These are phyloP conservation scores for Mormyrus hasselquistii DNA, from an alignment of 2,797 vertebrate genomes.

Conservation along the genomic window DNA sequence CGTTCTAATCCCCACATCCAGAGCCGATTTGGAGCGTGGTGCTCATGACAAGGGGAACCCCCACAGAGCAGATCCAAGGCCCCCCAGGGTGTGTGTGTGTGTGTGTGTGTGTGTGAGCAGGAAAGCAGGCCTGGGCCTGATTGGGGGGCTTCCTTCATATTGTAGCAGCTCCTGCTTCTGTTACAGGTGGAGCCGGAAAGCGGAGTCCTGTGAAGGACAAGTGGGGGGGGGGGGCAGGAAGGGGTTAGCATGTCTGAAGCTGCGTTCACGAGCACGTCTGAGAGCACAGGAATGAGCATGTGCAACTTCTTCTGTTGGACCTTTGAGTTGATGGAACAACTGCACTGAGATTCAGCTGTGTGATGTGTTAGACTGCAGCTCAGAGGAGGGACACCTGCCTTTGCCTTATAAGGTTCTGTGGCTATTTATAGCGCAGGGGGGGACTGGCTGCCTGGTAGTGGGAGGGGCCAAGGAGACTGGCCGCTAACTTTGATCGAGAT, in stretches of 20 bases:
- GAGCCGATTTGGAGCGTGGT: neutral
- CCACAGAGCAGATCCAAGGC: neutral
- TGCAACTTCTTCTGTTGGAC: neutral
- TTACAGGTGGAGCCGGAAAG: neutral
- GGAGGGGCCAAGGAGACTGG: neutral
- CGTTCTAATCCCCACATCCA: neutral
- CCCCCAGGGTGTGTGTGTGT: neutral
- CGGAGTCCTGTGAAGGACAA: neutral
- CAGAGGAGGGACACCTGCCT: neutral
- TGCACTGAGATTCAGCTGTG: neutral
- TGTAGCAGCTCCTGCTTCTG: neutral
- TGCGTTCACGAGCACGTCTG: neutral
- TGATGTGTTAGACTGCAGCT: neutral
- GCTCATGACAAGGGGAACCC: neutral
- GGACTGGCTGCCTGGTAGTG: neutral
- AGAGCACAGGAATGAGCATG: neutral
- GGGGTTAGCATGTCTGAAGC: neutral
- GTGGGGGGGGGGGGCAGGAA: neutral
- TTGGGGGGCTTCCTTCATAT: neutral
- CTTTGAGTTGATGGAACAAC: neutral
- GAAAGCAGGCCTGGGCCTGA: neutral
- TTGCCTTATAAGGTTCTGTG: slow-evolving; percentile 1
- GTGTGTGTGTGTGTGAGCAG: neutral
- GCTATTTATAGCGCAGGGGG: neutral
- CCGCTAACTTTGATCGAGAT: neutral